Evolutionary conservation across 2,888 invertebrate species (phyloP), one percentile per base, ranked within the genome.

Genomic region (Metopia argyrocephala): DNA sequence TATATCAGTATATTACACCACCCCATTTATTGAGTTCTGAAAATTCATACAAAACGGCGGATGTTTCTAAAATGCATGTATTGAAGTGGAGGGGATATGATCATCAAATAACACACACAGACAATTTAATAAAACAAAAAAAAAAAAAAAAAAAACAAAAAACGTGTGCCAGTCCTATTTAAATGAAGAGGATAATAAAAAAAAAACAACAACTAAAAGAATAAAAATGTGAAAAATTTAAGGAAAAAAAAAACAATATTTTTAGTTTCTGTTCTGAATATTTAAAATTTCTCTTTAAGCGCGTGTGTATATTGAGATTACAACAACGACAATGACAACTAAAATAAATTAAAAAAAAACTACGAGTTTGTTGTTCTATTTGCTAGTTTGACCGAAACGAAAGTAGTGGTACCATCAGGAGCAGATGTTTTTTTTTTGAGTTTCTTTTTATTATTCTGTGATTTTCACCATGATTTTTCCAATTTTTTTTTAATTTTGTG

Each of bases 331-430:
- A 12, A 2, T 15, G 38, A 12, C 38, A 38, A 15, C 38, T 0
- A 38, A 7, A 3, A 38, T 12, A 38, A 9, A 38, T 12, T 15
- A 38, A 12, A 4, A 38, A 38, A 38, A 38, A 15, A n/a, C n/a
- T n/a, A n/a, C n/a, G n/a, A n/a, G n/a, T n/a, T 57, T 57, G 57
- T 65, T 6, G 23, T 18, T 52, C 54, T 76, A 85, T 86, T 84
- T 38, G 38, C 15, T 38, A 38, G 38, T 38, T 38, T 38, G 38
- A 38, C 38, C 38, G 38, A 38, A 38, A 87, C 86, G 86, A 87
- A 87, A 87, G 87, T n/a, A n/a, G n/a, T n/a, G n/a, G n/a, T 87
- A 86, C 86, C 86, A 87, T 85, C 87, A 87, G 84, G 85, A 84
- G 86, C 86, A 87, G 86, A 87, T 87, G 86, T 87, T 87, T 87